Evolutionary conservation across 2,888 invertebrate genomes (phyloP).

Genomic region (Nemotelus pantherinus): DNA sequence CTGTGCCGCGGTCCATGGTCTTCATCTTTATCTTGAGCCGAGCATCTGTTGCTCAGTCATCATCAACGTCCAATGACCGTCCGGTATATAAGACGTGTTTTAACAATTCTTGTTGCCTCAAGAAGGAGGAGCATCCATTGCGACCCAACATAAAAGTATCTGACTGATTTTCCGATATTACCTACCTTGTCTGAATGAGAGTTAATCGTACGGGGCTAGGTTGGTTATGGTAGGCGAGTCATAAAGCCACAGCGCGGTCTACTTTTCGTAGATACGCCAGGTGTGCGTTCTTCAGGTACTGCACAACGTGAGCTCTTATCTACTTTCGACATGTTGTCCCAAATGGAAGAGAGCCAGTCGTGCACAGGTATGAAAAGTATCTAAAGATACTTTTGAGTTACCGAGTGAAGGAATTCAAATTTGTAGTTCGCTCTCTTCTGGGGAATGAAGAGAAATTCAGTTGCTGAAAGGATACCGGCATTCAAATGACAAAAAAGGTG

Average conservation of each 20-base stretch:
- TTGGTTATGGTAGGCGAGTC: not conserved
- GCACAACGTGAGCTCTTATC: not conserved
- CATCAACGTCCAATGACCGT: slow-evolving; percentile 24
- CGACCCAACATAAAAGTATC: too few relatives aligned
- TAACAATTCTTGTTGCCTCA: not conserved
- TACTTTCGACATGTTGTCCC: not conserved
- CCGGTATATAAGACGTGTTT: not conserved
- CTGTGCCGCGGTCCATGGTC: not conserved
- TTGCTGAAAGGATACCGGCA: too few relatives aligned
- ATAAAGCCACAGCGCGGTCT: not conserved
- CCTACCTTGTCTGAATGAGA: too few relatives aligned
- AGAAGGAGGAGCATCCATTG: slow-evolving; percentile 5
- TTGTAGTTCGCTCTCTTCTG: not conserved
- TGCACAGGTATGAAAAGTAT: slow-evolving; percentile 25
- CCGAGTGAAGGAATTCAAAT: not conserved
- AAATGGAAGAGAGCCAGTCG: slow-evolving; percentile 21
- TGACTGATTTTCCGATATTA: too few relatives aligned
- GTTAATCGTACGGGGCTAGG: too few relatives aligned
- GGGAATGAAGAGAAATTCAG: not conserved
- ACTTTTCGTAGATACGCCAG: not conserved
- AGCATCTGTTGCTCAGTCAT: slow-evolving; percentile 14
- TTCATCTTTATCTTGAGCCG: slow-evolving; percentile 2
- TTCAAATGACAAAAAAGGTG: too few relatives aligned
- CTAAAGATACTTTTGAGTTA: not conserved
- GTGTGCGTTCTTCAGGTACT: slow-evolving; percentile 9